Percentiles rank a stretch among this genome's conserved stretches.
Evolutionary conservation across 35 echinoderm and acorn worm species (phyloP).

Genomic region (Diadema setosum): DNA sequence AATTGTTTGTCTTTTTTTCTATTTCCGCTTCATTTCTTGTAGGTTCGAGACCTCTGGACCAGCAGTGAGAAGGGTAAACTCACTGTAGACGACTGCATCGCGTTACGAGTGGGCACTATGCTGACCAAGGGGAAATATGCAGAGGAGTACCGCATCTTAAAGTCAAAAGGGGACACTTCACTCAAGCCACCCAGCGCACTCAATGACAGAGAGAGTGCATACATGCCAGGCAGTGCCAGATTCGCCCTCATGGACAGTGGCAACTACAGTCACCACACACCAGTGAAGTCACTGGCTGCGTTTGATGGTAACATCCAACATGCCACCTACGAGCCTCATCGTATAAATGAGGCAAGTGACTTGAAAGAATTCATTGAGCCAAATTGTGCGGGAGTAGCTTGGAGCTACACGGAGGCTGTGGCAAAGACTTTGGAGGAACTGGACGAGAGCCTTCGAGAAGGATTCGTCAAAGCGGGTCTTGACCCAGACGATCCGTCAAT

Average conservation of each 20-base stretch:
- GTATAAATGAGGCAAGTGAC: neutral
- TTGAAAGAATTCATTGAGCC: constrained; percentile 1
- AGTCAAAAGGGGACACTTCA: neutral
- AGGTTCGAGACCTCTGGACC: constrained; percentile 13
- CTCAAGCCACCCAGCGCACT: constrained; percentile 8
- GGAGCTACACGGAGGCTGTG: constrained; percentile 39
- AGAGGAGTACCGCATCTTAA: constrained; percentile 10
- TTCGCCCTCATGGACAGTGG: neutral
- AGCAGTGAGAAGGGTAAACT: neutral
- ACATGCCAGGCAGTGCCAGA: constrained; percentile 36
- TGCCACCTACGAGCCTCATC: neutral
- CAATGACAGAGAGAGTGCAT: neutral
- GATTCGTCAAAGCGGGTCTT: neutral
- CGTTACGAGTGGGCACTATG: constrained; percentile 6
- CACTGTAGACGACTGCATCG: constrained; percentile 36
- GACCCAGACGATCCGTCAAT: neutral
- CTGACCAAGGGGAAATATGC: constrained; percentile 16
- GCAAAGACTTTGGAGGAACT: constrained; percentile 53
- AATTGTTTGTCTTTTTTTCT: neutral
- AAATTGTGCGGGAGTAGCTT: constrained; percentile 40
- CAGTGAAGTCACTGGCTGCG: neutral
- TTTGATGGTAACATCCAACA: neutral
- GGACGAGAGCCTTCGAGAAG: neutral
- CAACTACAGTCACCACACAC: constrained; percentile 19
- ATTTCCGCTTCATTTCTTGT: neutral